Evolutionary conservation across 2,113 vertebrate genomes (phyloP).

Genomic region (Castor canadensis): DNA sequence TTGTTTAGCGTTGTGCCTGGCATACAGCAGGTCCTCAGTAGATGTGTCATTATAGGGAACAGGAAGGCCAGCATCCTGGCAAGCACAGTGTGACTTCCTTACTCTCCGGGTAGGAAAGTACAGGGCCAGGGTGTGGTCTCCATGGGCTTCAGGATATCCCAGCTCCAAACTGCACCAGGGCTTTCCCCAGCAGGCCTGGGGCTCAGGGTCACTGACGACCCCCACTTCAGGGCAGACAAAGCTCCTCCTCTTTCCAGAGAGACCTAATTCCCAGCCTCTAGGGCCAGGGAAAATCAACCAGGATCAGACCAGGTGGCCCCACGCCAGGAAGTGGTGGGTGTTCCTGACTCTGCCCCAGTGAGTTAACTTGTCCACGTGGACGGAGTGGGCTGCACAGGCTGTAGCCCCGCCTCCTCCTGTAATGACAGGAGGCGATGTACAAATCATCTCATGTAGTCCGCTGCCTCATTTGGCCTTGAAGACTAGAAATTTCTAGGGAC

Average conservation of each 20-base stretch:
- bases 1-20: background rate
- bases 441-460: rapidly evolving
- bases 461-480: rapidly evolving
- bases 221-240: background rate
- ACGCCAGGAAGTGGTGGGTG: background rate
- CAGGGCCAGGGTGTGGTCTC: background rate
- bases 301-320: background rate
- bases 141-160: background rate
- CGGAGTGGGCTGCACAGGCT: background rate
- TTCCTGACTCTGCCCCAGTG: too few relatives aligned
- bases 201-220: background rate
- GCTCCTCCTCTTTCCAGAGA: background rate
- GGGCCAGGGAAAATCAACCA: background rate
- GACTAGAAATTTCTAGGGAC: background rate
- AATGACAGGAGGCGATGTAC: rapidly evolving
- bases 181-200: background rate
- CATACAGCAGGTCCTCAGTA: background rate
- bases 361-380: background rate
- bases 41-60: background rate
- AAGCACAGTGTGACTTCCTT: background rate
- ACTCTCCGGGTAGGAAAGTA: background rate
- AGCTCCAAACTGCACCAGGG: rapidly evolving
- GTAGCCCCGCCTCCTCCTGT: background rate
- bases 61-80: background rate
- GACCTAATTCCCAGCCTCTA: background rate